These are phyloP conservation scores for Trissolcus japonicus DNA, from an alignment of 2,888 invertebrate species.

Conservation along the genomic window DNA sequence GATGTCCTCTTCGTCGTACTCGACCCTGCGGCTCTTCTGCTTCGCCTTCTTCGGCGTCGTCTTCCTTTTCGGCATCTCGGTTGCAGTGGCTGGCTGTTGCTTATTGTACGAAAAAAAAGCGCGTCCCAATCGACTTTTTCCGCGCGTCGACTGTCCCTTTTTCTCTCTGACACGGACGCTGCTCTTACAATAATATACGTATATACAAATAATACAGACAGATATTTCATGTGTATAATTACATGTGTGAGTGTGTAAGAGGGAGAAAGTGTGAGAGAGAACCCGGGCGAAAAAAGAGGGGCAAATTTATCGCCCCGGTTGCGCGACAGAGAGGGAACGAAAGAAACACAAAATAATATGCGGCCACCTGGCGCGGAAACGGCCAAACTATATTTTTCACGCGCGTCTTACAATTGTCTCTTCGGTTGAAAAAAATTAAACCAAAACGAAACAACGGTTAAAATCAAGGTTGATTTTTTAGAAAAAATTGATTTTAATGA, in stretches of 20 bases:
- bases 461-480: too few species aligned
- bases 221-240: slow-evolving; percentile 38
- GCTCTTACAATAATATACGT: slow-evolving; percentile 33
- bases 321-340: slow-evolving; percentile 16
- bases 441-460: too few species aligned
- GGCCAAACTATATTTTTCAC: slow-evolving; percentile 54
- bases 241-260: slow-evolving; percentile 10
- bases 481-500: too few species aligned
- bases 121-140: slow-evolving; percentile 14
- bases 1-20: slow-evolving; percentile 74
- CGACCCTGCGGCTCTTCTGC: slow-evolving; percentile 70
- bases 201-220: slow-evolving; percentile 51
- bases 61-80: slow-evolving; percentile 71
- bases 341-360: slow-evolving; percentile 62
- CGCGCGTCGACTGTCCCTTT: slow-evolving; percentile 7
- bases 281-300: slow-evolving; percentile 15
- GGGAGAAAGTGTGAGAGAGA: slow-evolving; percentile 4
- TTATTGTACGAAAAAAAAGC: slow-evolving; percentile 14
- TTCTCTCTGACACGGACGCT: slow-evolving; percentile 27
- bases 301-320: slow-evolving; percentile 60
- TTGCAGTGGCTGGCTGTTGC: slow-evolving; percentile 30
- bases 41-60: slow-evolving; percentile 68
- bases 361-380: slow-evolving; percentile 71
- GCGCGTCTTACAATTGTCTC: background rate
- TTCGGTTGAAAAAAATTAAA: too few species aligned